Evolutionary conservation across 2,888 invertebrate species (phyloP).

Genomic region (Pseudanteris insignis): DNA sequence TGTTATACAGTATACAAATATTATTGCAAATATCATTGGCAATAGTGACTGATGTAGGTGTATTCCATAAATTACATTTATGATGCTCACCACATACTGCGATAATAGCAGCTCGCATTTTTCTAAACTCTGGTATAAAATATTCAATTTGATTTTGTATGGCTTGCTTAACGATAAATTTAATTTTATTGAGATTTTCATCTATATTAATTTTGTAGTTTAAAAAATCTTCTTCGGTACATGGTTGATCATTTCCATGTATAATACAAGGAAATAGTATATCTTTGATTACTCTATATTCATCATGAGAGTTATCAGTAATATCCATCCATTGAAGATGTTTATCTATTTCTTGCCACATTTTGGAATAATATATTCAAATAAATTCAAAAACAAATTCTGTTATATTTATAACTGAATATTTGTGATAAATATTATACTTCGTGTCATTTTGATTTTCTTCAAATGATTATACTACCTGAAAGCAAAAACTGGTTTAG

Average conservation of each 20-base stretch:
- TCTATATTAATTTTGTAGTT: slow-evolving; percentile 52
- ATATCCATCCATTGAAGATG: slow-evolving; percentile 54
- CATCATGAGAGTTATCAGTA: slow-evolving; percentile 37
- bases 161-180: slow-evolving; percentile 49
- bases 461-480: too few relatives aligned
- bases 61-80: slow-evolving; percentile 61
- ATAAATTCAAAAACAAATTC: background rate
- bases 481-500: too few relatives aligned
- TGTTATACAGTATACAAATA: slow-evolving; percentile 51
- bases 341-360: slow-evolving; percentile 14
- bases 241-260: slow-evolving; percentile 51
- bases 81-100: slow-evolving; percentile 60
- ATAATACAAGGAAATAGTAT: slow-evolving; percentile 52
- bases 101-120: slow-evolving; percentile 50
- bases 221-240: slow-evolving; percentile 56
- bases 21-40: slow-evolving; percentile 47
- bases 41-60: slow-evolving; percentile 48
- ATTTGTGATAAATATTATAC: background rate
- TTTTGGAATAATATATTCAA: too few relatives aligned
- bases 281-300: slow-evolving; percentile 48
- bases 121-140: slow-evolving; percentile 28
- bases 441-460: too few relatives aligned
- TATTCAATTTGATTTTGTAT: slow-evolving; percentile 23
- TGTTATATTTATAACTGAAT: background rate
- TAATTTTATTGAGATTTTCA: slow-evolving; percentile 53